Evolutionary conservation across 2,797 vertebrate genomes (phyloP).

Genomic region (Nyctibius grandis): DNA sequence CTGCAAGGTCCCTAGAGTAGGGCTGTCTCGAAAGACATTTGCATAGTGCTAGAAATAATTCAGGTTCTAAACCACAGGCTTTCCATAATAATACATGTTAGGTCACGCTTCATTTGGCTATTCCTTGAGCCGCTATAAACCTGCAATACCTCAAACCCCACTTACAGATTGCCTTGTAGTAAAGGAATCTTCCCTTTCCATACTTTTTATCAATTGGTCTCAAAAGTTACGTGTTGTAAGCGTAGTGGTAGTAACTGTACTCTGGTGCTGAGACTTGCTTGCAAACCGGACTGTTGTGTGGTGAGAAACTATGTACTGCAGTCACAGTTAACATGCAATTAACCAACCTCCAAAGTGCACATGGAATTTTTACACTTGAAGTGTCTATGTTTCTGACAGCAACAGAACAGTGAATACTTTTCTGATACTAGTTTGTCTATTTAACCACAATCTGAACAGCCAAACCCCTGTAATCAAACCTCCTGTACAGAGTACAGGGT

Average conservation of each 20-base stretch:
- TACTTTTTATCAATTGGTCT: not conserved
- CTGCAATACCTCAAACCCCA: not conserved
- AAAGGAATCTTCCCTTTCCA: not conserved
- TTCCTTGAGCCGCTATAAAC: not conserved
- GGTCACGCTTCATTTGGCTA: not conserved
- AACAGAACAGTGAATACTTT: not conserved
- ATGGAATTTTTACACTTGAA: not conserved
- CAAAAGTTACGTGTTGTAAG: fast-evolving
- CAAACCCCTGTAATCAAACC: not conserved
- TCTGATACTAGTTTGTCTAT: not conserved
- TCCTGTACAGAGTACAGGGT: not conserved
- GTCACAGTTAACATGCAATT: not conserved
- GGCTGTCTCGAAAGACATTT: not conserved
- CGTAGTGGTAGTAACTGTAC: not conserved
- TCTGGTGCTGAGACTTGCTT: not conserved
- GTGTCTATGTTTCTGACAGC: not conserved
- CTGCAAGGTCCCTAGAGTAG: not conserved
- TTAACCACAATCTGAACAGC: not conserved
- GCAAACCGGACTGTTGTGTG: not conserved
- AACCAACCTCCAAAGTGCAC: not conserved
- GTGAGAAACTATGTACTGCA: not conserved
- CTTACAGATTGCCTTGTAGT: not conserved
- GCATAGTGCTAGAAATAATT: not conserved
- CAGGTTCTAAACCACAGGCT: not conserved
- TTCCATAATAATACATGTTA: not conserved